These are phyloP conservation scores for Lasioglossum lativentre DNA, from an alignment of 2,888 invertebrate species.

Conservation along the genomic window DNA sequence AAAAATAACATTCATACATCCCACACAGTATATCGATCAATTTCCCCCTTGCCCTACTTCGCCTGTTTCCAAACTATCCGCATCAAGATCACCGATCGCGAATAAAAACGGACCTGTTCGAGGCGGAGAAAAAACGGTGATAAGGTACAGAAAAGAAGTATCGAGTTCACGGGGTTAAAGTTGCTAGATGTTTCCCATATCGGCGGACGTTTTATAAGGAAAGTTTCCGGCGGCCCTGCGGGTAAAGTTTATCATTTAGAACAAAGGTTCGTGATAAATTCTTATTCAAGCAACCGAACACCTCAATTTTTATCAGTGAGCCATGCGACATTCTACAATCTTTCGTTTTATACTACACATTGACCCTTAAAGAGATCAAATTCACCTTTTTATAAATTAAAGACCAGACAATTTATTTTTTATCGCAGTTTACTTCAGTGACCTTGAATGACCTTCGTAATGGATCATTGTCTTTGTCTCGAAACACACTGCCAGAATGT, in stretches of 20 bases:
- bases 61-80: slow-evolving; percentile 15
- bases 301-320: not conserved
- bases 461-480: too few species aligned
- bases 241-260: slow-evolving; percentile 80
- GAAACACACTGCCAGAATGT: too few species aligned
- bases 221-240: slow-evolving; percentile 73
- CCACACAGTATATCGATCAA: not conserved
- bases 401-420: not conserved
- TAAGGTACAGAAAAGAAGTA: slow-evolving; percentile 3
- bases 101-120: slow-evolving; percentile 41
- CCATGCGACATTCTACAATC: not conserved
- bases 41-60: not conserved
- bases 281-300: not conserved
- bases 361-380: not conserved
- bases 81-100: slow-evolving; percentile 19
- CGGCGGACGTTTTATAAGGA: slow-evolving; percentile 75
- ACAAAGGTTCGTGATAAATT: slow-evolving; percentile 71
- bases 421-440: too few species aligned
- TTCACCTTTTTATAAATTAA: not conserved
- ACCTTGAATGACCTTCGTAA: too few species aligned
- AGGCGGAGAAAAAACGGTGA: slow-evolving; percentile 39
- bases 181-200: slow-evolving; percentile 77
- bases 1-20: slow-evolving; percentile 2
- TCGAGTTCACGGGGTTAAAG: slow-evolving; percentile 55
- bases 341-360: not conserved